These are phyloP conservation scores for Digitonthophagus gazella DNA, from an alignment of 2,888 invertebrate species.

Conservation along the genomic window DNA sequence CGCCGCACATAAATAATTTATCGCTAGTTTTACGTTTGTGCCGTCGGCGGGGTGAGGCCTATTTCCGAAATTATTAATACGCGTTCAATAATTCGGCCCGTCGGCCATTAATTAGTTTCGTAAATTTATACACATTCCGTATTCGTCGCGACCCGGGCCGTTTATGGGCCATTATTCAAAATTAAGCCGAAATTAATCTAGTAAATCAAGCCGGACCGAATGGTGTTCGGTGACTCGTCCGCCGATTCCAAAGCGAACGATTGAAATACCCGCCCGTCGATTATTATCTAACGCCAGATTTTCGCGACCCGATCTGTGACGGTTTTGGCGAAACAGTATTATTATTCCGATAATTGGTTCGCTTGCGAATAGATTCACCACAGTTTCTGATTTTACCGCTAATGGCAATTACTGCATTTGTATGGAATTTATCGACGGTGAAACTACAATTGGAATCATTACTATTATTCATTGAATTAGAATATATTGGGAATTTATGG, in stretches of 20 bases:
- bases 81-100: conserved; percentile 10
- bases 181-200: conserved; percentile 45
- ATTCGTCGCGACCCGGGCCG: conserved; percentile 17
- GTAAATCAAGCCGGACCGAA: conserved; percentile 44
- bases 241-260: conserved; percentile 40
- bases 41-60: conserved; percentile 4
- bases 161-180: conserved; percentile 41
- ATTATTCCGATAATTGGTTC: neutral
- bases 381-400: neutral
- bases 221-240: conserved; percentile 41
- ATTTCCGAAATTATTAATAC: conserved; percentile 11
- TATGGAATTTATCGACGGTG: neutral
- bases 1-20: conserved; percentile 14
- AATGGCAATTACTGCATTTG: neutral
- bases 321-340: neutral
- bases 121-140: conserved; percentile 17
- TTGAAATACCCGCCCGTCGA: conserved; percentile 39
- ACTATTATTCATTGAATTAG: neutral
- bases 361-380: neutral
- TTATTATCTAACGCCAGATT: conserved; percentile 36
- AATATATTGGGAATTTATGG: no score
- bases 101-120: conserved; percentile 15
- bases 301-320: neutral
- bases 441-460: no score
- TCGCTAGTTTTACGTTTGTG: conserved; percentile 14